Percentiles rank a stretch among this genome's conserved stretches.
Conservation (phyloP, 2,797 vertebrate genomes). For the Urocyon cinereoargenteus region DNA sequence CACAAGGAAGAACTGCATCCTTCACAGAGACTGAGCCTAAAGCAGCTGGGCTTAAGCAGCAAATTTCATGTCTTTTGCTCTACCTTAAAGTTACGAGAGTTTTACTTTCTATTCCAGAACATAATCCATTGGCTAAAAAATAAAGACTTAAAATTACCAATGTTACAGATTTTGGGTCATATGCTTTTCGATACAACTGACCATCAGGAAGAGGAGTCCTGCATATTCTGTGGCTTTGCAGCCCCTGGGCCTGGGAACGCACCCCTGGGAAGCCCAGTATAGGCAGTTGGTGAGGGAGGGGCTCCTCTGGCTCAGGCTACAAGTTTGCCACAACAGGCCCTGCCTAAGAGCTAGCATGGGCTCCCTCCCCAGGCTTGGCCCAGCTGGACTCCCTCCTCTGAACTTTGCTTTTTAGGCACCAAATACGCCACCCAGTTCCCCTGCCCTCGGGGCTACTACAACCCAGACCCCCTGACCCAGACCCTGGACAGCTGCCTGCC, state of each 20-base stretch:
- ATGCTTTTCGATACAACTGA: not conserved
- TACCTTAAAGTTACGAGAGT: not conserved
- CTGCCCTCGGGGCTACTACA: constrained; percentile 97
- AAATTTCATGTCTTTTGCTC: not conserved
- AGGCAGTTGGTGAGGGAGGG: not conserved
- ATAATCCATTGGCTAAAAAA: not conserved
- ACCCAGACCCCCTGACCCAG: constrained; percentile 95
- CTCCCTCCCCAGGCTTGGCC: not conserved
- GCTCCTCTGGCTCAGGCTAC: not conserved
- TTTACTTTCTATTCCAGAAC: not conserved
- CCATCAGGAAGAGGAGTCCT: not conserved
- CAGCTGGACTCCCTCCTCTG: not conserved
- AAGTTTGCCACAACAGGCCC: not conserved
- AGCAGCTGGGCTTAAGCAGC: not conserved
- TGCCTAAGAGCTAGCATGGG: too few relatives aligned
- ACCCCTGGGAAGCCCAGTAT: too few relatives aligned
- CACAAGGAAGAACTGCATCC: not conserved
- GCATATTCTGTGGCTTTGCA: not conserved
- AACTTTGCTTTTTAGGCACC: constrained; percentile 89
- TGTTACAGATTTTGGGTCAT: not conserved
- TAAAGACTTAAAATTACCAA: not conserved
- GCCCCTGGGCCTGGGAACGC: not conserved
- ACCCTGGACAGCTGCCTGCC: constrained; percentile 97
- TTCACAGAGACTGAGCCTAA: not conserved
- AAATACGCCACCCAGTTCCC: constrained; percentile 93